Evolutionary conservation across 2,113 vertebrate genomes (phyloP), one percentile per base, ranked within the genome.

Genomic region (Gobiocypris rarus): DNA sequence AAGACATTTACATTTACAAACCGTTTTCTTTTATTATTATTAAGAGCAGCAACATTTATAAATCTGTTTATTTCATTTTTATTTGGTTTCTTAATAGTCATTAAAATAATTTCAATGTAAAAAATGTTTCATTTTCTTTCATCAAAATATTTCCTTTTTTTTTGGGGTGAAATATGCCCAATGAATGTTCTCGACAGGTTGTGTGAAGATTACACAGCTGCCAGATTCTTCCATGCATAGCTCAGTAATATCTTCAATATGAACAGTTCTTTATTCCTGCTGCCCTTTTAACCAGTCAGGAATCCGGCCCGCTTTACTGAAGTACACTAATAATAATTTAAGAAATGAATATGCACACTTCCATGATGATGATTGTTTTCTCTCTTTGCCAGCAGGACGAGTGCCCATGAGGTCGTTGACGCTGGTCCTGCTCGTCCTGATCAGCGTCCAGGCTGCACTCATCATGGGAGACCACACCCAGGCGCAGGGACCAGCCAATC

Each of bases 391-490:
- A 24, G 5, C 85, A 95, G 94, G 94, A 94, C 92, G 88, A 93
- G 92, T 98, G 97, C 95, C 96, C 97, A 96, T 97, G 97, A 97
- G 96, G 95, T 97, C 95, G 95, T 97, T 96, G 96, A 94, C 96
- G 96, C 96, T 99, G 96, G 95, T 95, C 94, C 94, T 96, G 95
- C 95, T 96, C 93, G 95, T 97, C 95, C 87, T 99, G 96, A 97
- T 98, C 91, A 95, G 96, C 94, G 94, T 94, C 94, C 96, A 96
- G 95, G 97, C 96, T 95, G 96, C 95, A 94, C 93, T 96, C 77
- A 96, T 95, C 90, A 93, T 94, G 89, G 95, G 95, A 93, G 95
- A 95, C 94, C 92, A 97, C 95, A 96, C 93, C 94, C 94, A 86
- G 87, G 87, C 91, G 89, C 90, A 89, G 89, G 90, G 75, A 93